Evolutionary conservation across 1,140 invertebrate genomes (phyloP).

Genomic region (Euborellia annulipes): DNA sequence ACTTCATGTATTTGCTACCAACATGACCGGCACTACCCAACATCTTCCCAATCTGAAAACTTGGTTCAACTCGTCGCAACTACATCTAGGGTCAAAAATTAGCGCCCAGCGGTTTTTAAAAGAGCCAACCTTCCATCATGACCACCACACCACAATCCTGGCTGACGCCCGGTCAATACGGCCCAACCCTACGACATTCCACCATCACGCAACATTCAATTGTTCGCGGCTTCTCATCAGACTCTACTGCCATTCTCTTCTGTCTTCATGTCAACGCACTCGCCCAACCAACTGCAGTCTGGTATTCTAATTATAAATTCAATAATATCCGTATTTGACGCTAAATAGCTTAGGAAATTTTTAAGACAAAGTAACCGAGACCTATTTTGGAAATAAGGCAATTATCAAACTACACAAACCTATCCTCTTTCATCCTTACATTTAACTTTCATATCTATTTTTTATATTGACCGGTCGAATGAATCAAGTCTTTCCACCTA

Average conservation of each 20-base stretch:
- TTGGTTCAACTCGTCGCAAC: slow-evolving; percentile 10
- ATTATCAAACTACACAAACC: neutral
- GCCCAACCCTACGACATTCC: slow-evolving; percentile 10
- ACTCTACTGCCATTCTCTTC: slow-evolving; percentile 9
- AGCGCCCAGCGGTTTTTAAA: slow-evolving; percentile 2
- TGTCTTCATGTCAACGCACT: slow-evolving; percentile 11
- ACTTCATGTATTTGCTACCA: slow-evolving; percentile 12
- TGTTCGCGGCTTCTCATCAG: slow-evolving; percentile 9
- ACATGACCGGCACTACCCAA: slow-evolving; percentile 8
- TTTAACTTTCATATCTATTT: slow-evolving; percentile 1
- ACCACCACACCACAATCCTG: slow-evolving; percentile 8
- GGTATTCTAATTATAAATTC: slow-evolving; percentile 13
- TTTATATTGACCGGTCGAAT: neutral
- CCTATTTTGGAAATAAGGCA: neutral
- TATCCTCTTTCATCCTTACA: neutral
- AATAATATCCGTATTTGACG: too few relatives aligned
- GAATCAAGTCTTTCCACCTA: neutral
- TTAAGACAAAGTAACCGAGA: neutral
- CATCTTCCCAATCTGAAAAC: slow-evolving; percentile 12
- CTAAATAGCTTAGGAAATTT: neutral
- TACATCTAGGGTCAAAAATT: slow-evolving; percentile 8
- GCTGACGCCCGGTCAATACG: neutral
- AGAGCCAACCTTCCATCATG: slow-evolving; percentile 10
- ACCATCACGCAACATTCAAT: slow-evolving; percentile 5
- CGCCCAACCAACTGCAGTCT: slow-evolving; percentile 8